Evolutionary conservation across 1,140 invertebrate species (phyloP), one percentile per base, ranked within the genome.

Genomic region (Anoplolepis gracilipes): DNA sequence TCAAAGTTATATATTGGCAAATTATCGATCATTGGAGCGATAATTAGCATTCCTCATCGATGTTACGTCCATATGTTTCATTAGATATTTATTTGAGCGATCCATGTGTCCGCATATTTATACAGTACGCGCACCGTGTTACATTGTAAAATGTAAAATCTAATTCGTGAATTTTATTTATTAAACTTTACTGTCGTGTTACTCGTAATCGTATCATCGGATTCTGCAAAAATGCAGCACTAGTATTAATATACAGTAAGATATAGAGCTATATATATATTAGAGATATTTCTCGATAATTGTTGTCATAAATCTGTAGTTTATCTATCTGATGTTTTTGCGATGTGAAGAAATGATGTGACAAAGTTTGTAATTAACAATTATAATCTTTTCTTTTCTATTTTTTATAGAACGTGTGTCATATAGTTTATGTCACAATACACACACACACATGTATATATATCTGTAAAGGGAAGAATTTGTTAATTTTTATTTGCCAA

Each of bases 31-130:
- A 7, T 78, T 64, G 33, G 46, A 67, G 22, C 6, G 33, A 69
- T 39, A 69, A 79, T 25, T 79, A 79, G 30, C 62, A 57, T 69
- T 69, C 46, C 33, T 79, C 33, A 13, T 78, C 30, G 77, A 79
- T 69, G 30, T 79, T 67, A 79, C 22, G 10, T 79, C 30, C 46
- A 19, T 42, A n/a, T 49, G n/a, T 49, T 59, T 1, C 7, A 36
- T 79, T 79, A 69, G 33, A 79, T 69, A 57, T 69, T 69, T 79
- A 79, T 69, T 79, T 79, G 16, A 49, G 6, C 33, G 65, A 11
- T 4, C 13, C 22, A 67, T 25, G 42, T 22, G 0, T 49, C 46
- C 4, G 2, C 2, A 19, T 65, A 79, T 55, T 69, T 69, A 69
- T 55, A n/a, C 0, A 8, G 28, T n/a, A 30, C 4, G 61, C 13